Evolutionary conservation across 2,113 vertebrate species (phyloP).

Genomic region (Echinops telfairi): DNA sequence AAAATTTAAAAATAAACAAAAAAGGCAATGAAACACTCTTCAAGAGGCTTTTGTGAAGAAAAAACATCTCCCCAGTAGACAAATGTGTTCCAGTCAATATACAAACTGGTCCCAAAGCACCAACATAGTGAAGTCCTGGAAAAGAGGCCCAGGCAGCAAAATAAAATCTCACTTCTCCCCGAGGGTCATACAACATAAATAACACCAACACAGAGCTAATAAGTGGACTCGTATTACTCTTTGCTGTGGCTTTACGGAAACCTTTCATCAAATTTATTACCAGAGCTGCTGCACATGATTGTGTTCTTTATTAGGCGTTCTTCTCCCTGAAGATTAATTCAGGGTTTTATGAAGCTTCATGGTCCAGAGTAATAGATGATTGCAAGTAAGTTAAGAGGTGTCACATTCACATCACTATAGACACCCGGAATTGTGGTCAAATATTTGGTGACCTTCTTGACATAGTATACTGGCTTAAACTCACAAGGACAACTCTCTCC

Average conservation of each 20-base stretch:
- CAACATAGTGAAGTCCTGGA: conserved; percentile 35
- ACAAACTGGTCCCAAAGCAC: conserved; percentile 52
- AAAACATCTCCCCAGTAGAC: neutral
- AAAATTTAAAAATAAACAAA: conserved; percentile 13
- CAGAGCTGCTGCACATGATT: conserved; percentile 74
- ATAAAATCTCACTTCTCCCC: conserved; percentile 63
- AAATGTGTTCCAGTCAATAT: conserved; percentile 38
- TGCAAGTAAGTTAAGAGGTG: conserved; percentile 66
- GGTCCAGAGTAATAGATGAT: conserved; percentile 75
- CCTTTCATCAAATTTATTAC: conserved; percentile 75
- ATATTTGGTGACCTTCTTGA: conserved; percentile 55
- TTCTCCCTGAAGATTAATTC: conserved; percentile 75
- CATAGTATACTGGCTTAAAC: conserved; percentile 44
- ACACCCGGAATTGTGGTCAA: conserved; percentile 47
- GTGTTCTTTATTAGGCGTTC: conserved; percentile 69
- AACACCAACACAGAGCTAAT: conserved; percentile 68
- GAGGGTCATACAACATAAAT: conserved; percentile 57
- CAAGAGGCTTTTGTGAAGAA: conserved; percentile 45
- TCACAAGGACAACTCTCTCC: neutral
- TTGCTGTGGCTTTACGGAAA: conserved; percentile 69
- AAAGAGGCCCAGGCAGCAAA: conserved; percentile 42
- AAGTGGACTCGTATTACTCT: conserved; percentile 65
- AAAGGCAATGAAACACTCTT: neutral
- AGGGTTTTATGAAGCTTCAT: conserved; percentile 50
- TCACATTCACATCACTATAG: conserved; percentile 60